Base-by-base conservation (phyloP, 2,888 invertebrate genomes). In the Eulithis prunata region DNA sequence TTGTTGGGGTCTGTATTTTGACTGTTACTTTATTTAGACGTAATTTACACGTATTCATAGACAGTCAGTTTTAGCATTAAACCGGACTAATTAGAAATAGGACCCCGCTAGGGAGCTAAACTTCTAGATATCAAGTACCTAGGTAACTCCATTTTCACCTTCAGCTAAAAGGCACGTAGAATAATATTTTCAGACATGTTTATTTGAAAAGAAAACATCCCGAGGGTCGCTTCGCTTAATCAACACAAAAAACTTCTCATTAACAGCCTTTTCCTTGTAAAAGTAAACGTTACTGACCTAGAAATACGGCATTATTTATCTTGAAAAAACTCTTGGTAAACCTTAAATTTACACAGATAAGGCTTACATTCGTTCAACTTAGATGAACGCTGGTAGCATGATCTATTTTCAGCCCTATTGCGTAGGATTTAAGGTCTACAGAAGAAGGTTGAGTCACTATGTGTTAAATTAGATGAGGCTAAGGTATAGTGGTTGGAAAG, bases 1-100 rank as follows among this genome's bases (percentile, higher is more conserved):
- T 53, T 10, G 7, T 4, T 38, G 62, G 58, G 63, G 65, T 69
- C 57, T 67, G 65, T 62, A 62, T 57, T 67, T 21, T 4, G 47
- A 14, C 7, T 14, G 10, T 47, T 49, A 21, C 10, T 49, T 49
- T 49, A 11, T 49, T 32, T 32, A 32, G 5, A 32, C 32, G 32
- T 3, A 32, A 21, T 49, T 32, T 32, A 32, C 32, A 32, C 32
- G 2, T 32, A 32, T 32, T 32, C 32, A 32, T 32, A 6, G 32
- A 32, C 32, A 32, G 32, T 32, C 32, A 32, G 0, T 32, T 5
- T 32, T 32, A 32, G 5, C 32, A 32, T 32, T 1, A 32, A 32
- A 32, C 3, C 32, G 4, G 32, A 32, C 5, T 32, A 32, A 32
- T 32, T 5, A 8, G 41, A 41, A 41, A 10, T 38, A 41, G 2